A percentile compares a stretch with the other conserved stretches of the same genome.
These are phyloP conservation scores for Deroptyus accipitrinus DNA, from an alignment of 2,113 vertebrate genomes.

Conservation along the genomic window DNA sequence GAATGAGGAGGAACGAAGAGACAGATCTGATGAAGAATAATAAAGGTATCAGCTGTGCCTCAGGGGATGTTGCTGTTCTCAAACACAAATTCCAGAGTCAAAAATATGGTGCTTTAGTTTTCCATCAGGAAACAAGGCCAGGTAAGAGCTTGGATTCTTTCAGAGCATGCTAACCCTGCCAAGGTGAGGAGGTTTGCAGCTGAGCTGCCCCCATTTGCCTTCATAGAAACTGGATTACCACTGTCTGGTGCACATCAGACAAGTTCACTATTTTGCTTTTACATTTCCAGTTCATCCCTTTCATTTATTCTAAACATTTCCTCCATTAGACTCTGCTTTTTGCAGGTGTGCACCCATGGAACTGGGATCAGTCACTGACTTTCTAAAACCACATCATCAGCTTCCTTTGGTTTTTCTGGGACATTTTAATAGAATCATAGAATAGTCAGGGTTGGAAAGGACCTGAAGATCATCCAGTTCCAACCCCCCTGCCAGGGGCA, in stretches of 20 bases:
- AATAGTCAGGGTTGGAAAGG: too few species aligned
- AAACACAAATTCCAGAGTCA: not conserved
- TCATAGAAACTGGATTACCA: not conserved
- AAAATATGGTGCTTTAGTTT: not conserved
- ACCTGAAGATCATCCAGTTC: too few species aligned
- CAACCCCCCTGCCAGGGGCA: too few species aligned
- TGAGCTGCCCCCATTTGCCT: not conserved
- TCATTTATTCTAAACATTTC: not conserved
- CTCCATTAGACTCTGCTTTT: not conserved
- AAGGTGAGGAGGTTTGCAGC: not conserved
- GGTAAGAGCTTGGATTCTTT: not conserved
- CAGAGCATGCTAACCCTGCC: not conserved
- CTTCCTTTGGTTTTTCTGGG: not conserved
- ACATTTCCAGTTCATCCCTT: not conserved
- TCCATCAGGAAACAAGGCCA: not conserved
- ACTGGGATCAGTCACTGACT: not conserved
- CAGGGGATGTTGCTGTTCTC: not conserved
- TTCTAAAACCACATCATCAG: not conserved
- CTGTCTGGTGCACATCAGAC: accelerated
- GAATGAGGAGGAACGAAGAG: not conserved
- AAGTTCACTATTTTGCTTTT: not conserved
- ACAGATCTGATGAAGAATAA: not conserved
- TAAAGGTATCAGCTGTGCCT: not conserved
- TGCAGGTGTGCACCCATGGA: not conserved
- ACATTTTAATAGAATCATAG: not conserved